Evolutionary conservation across 2,113 vertebrate genomes (phyloP), one percentile per base, ranked within the genome.

Genomic region (Peromyscus polionotus): DNA sequence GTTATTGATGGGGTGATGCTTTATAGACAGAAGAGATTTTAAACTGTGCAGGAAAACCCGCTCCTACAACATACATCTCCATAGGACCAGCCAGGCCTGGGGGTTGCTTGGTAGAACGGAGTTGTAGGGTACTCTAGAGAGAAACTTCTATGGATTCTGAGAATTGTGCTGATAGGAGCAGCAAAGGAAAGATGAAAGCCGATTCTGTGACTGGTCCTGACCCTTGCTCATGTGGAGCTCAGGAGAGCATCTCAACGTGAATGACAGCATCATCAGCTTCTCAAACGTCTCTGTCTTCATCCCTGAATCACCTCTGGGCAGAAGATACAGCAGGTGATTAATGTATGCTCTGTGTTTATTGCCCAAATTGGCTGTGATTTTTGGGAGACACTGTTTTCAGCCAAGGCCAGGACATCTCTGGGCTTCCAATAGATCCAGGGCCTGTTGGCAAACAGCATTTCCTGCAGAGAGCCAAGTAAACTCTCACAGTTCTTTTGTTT

Each of bases 201-300:
- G 88, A 24, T 16, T 45, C 31, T 51, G 39, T 45, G 31, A 5
- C 24, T 28, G 7, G 57, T 63, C 24, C 19, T 48, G 59, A 48
- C 19, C 7, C 19, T 24, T 22, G 39, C 31, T 77, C 73, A 75
- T 48, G 57, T 48, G 88, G 17, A 13, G 2, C 39, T 28, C 10
- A 8, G 1, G 13, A 19, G 5, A 17, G 26, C 0, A 0, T 26
- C 6, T 2, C 1, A 1, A 31, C 1, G 0, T 20, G 16, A 61
- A 20, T 22, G 59, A 13, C 24, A 28, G n/a, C 22, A 73, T 42
- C 33, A 19, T 42, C 33, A 19, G 36, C 70, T 42, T 61, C 72
- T 61, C 26, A 12, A 68, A 0, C 5, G 26, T 65, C 16, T 70
- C 33, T 5, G 24, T n/a, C 5, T 63, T 42, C 9, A 45, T 26